Evolutionary conservation across 2,113 vertebrate species (phyloP).

Genomic region (Microtus ochrogaster): DNA sequence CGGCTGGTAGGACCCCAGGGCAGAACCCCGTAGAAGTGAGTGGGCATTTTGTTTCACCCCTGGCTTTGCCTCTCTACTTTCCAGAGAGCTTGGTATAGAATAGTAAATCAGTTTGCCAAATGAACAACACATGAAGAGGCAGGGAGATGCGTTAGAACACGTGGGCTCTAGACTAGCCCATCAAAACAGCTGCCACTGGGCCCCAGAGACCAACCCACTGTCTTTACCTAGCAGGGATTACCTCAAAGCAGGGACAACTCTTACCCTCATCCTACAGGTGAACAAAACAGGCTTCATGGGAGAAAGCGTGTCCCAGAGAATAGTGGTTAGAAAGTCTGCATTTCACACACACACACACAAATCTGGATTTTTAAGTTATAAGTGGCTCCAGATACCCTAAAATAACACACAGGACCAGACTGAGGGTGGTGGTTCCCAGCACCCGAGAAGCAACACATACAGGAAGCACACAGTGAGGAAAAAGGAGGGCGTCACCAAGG

Average conservation of each 20-base stretch:
- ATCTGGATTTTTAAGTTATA: slow-evolving; percentile 19
- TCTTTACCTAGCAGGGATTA: background rate
- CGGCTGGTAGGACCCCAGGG: background rate
- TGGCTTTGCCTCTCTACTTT: background rate
- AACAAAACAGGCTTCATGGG: background rate
- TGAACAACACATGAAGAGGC: background rate
- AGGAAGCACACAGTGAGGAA: background rate
- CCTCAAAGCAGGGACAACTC: background rate
- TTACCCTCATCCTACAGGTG: background rate
- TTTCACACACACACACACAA: background rate
- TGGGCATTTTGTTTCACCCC: background rate
- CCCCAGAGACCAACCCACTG: background rate
- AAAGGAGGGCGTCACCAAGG: background rate
- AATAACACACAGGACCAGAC: background rate
- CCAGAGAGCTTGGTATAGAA: background rate
- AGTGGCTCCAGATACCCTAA: background rate
- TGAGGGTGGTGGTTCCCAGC: background rate
- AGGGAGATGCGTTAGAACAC: background rate
- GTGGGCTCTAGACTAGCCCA: background rate
- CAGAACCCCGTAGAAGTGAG: background rate
- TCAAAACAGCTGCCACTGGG: background rate
- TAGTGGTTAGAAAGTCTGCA: background rate
- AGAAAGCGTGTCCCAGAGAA: background rate
- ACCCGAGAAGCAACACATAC: fast-evolving
- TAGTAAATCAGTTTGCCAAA: background rate